Base-by-base conservation (phyloP, 1,140 invertebrate genomes). In the Ostrea denselamellosa region DNA sequence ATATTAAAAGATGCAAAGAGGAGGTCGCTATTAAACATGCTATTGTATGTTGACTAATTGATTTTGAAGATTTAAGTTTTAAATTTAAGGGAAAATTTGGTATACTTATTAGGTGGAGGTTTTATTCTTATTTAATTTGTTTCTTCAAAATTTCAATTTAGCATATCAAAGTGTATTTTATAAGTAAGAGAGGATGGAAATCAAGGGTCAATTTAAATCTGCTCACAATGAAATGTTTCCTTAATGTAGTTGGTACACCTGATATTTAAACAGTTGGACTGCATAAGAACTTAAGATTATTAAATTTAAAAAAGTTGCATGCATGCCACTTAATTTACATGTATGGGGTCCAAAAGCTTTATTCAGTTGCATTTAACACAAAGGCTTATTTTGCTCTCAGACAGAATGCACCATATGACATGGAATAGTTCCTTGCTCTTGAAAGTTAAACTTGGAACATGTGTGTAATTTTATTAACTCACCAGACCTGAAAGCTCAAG, bases 241-340 rank as follows among this genome's bases (percentile, higher is more conserved):
- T 19, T 62, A 62, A 62, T 14, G 1, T n/a, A n/a, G 17, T 62
- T 19, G 56, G 17, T 19, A 62, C 56, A n/a, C 56, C 56, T 62
- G n/a, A 62, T 19, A 62, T 62, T 62, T 62, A n/a, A 62, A 62
- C 56, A 62, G 56, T 62, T n/a, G 17, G 14, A 17, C 56, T 62
- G 17, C 56, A 62, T 62, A 62, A 62, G 56, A 62, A 17, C 56
- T 62, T 62, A 62, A 62, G 56, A 62, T 62, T 62, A 62, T 62
- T 62, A 62, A 62, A 62, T 62, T 62, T 62, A 62, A 19, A 62
- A 62, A 19, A 19, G n/a, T 62, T 58, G 34, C 34, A 44, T 44
- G 34, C 34, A 44, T 44, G 34, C 34, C 56, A 62, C 56, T 19
- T 62, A 62, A n/a, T n/a, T 17, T 62, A n/a, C n/a, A 62, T 62